phyloP scores from a whole-genome alignment of 2,113 vertebrate species.

The Cyrtonyx montezumae region DNA sequence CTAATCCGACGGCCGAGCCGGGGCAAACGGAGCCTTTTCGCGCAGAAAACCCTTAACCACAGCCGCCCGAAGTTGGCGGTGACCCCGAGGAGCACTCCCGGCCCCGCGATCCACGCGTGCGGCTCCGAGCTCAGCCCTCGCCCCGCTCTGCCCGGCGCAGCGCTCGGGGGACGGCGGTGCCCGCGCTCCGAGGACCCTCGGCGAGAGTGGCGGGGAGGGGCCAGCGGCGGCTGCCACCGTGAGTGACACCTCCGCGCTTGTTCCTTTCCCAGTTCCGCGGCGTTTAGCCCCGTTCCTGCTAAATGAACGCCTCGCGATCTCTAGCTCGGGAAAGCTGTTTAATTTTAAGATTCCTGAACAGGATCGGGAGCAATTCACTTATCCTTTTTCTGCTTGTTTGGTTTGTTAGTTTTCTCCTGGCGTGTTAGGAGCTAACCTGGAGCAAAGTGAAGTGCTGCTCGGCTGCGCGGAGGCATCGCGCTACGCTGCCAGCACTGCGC shows the following conservation, averaged over 20 bases:
- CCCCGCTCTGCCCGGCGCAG: constrained; percentile 45
- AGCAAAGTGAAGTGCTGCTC: background rate
- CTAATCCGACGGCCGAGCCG: background rate
- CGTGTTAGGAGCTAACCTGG: constrained; percentile 3
- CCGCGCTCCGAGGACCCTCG: constrained; percentile 67
- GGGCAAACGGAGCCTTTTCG: constrained; percentile 31
- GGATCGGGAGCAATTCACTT: constrained; percentile 45
- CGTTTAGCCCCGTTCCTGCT: constrained; percentile 28
- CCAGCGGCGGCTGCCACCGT: constrained; percentile 60
- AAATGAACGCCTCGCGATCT: constrained; percentile 14
- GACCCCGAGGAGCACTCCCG: constrained; percentile 25
- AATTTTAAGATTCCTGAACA: constrained; percentile 37
- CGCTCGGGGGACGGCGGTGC: constrained; percentile 52
- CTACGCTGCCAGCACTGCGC: background rate
- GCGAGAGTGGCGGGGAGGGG: constrained; percentile 71
- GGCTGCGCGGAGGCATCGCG: background rate
- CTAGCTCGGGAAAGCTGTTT: constrained; percentile 22
- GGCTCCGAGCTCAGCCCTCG: constrained; percentile 1
- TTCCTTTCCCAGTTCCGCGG: constrained; percentile 69
- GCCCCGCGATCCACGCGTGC: constrained; percentile 11
- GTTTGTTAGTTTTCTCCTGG: background rate
- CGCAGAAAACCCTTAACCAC: constrained; percentile 25
- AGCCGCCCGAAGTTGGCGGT: constrained; percentile 24
- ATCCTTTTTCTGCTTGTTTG: background rate
- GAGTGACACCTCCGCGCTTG: constrained; percentile 66